Conservation (phyloP, 1,140 invertebrate genomes). For the Pomacea maculata region DNA sequence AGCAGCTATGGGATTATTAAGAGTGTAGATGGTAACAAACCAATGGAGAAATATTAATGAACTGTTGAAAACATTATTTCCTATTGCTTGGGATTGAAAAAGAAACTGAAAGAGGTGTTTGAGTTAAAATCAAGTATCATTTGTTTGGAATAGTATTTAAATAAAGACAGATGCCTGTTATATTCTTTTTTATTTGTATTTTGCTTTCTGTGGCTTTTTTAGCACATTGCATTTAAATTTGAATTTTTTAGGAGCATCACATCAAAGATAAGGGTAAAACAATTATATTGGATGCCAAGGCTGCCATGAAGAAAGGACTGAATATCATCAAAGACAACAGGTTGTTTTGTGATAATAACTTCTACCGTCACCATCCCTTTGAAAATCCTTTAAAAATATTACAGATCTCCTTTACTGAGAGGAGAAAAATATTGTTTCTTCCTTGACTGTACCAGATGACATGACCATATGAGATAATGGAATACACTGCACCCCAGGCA, state of each 20-base stretch:
- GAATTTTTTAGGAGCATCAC: conserved; percentile 19
- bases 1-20: too few species aligned
- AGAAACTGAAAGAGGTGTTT: too few species aligned
- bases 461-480: too few species aligned
- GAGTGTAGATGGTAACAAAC: too few species aligned
- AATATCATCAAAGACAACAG: conserved; percentile 56
- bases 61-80: too few species aligned
- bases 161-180: too few species aligned
- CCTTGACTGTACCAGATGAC: too few species aligned
- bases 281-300: conserved; percentile 50
- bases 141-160: background rate
- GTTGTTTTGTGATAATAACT: conserved; percentile 22
- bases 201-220: background rate
- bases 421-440: too few species aligned
- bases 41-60: too few species aligned
- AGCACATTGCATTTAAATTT: background rate
- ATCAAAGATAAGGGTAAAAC: conserved; percentile 42
- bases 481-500: too few species aligned
- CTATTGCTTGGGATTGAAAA: too few species aligned
- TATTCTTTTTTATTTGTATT: background rate
- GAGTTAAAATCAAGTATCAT: too few species aligned
- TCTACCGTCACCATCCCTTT: background rate
- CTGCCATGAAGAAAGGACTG: conserved; percentile 41
- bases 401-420: background rate
- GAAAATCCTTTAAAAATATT: background rate